phyloP scores from a whole-genome alignment of 2,888 invertebrate species.

The Lithodes maja region DNA sequence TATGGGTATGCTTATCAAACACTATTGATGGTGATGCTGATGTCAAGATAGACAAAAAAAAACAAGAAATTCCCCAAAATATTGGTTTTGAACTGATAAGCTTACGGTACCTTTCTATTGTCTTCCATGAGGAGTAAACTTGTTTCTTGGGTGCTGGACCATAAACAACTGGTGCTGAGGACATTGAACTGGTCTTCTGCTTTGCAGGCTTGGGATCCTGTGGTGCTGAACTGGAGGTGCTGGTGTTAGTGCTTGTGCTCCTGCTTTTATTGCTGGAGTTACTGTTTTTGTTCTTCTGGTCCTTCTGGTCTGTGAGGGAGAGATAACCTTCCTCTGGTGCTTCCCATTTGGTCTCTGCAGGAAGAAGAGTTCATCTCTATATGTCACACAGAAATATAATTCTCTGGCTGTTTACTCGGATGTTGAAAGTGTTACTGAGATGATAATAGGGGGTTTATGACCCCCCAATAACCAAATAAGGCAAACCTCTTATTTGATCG shows the following conservation, averaged over 20 bases:
- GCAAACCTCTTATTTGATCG: too few species aligned
- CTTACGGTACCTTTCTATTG: conserved; percentile 25
- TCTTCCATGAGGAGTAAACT: conserved; percentile 49
- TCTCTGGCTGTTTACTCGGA: too few species aligned
- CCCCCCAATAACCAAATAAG: too few species aligned
- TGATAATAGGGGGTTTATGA: too few species aligned
- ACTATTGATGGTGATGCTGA: too few species aligned
- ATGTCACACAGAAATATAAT: too few species aligned
- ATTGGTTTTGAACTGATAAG: too few species aligned
- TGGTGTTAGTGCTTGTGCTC: not conserved
- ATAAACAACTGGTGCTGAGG: conserved; percentile 33
- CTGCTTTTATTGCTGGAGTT: not conserved
- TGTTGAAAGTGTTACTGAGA: too few species aligned
- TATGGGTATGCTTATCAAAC: too few species aligned
- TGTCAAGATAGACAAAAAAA: too few species aligned
- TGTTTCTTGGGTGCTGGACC: conserved; percentile 56
- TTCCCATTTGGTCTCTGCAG: conserved; percentile 84
- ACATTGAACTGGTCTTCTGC: conserved; percentile 12
- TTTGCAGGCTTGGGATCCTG: not conserved
- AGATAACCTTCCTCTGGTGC: conserved; percentile 83
- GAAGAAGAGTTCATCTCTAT: not conserved
- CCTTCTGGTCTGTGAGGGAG: conserved; percentile 72
- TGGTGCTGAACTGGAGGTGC: conserved; percentile 9
- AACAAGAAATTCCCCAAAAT: too few species aligned
- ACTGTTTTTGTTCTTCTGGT: conserved; percentile 67